Conservation (phyloP, 1,140 invertebrate genomes). For the Drosophila eugracilis region DNA sequence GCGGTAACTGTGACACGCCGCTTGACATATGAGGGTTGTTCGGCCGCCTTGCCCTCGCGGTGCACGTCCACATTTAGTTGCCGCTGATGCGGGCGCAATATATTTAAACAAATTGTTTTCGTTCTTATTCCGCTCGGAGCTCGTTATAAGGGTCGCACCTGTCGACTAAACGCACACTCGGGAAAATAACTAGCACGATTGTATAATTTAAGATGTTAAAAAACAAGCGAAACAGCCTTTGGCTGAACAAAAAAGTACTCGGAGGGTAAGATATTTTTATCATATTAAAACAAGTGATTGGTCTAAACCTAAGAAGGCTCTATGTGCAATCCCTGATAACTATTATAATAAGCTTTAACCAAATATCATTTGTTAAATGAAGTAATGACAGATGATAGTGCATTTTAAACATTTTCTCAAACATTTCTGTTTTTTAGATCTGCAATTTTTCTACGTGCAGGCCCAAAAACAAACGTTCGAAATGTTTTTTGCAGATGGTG, state of each 20-base stretch:
- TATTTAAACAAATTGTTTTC: conserved; percentile 77
- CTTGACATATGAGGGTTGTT: conserved; percentile 58
- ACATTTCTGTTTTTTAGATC: neutral
- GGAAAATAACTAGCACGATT: neutral
- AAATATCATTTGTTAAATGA: neutral
- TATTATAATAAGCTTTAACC: too few species aligned
- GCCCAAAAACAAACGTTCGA: conserved; percentile 7
- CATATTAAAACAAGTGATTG: too few species aligned
- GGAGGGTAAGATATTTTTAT: too few species aligned
- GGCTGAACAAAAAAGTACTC: too few species aligned
- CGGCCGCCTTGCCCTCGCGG: conserved; percentile 12
- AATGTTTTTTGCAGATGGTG: conserved; percentile 41
- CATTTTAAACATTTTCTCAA: too few species aligned
- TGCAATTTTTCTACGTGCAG: conserved; percentile 9
- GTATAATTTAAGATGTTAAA: neutral
- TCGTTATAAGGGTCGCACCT: conserved; percentile 77
- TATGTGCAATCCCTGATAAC: too few species aligned
- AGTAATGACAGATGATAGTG: too few species aligned
- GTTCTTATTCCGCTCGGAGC: conserved; percentile 34
- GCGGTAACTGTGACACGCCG: conserved; percentile 53
- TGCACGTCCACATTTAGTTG: conserved; percentile 54
- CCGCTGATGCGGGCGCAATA: conserved; percentile 68
- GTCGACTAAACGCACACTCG: conserved; percentile 32
- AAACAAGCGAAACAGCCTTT: too few species aligned
- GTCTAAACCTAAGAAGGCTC: too few species aligned